Base-by-base conservation (phyloP, 2,888 invertebrate genomes). In the Drosophila testacea region DNA sequence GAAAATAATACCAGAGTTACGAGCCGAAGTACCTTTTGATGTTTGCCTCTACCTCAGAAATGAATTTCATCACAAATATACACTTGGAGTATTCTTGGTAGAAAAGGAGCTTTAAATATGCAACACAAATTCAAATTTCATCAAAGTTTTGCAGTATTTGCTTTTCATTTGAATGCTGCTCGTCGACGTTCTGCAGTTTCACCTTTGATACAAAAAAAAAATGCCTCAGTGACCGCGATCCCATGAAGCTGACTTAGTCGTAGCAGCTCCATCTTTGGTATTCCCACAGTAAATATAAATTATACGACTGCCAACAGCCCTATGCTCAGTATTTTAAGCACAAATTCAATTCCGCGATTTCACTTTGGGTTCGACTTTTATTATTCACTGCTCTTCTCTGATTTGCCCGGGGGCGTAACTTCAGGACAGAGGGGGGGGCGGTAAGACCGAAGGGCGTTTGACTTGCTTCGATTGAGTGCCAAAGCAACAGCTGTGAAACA, bases 251-350 rank as follows among this genome's bases (percentile, higher is more conserved):
- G 64, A 65, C 66, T 36, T 48, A 30, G 30, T 28, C 27, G 48
- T 38, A 47, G 36, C 56, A 47, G 36, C 56, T 72, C n/a, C 60
- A 38, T 39, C 51, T 73, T 59, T 54, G 30, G 69, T 44, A 72
- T 78, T 83, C 88, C 86, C 86, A 83, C 77, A 86, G 73, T 82
- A 70, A 71, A 71, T 47, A 73, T 62, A 76, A 76, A 79, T 74
- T 73, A 77, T 55, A 57, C 72, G 70, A 69, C 67, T 78, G 66
- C 32, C 22, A 73, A 10, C 32, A 48, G 36, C 34, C 34, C 59
- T 48, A 51, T 62, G 47, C 39, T 44, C 48, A 57, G 69, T 64
- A 69, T 79, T 68, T 71, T 56, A 75, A 59, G 50, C 55, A 66
- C 69, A 82, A 67, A 69, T 88, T 54, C 83, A 74, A 80, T 77